These are phyloP conservation scores for Lophura nycthemera DNA, from an alignment of 2,113 vertebrate species.

Conservation along the genomic window DNA sequence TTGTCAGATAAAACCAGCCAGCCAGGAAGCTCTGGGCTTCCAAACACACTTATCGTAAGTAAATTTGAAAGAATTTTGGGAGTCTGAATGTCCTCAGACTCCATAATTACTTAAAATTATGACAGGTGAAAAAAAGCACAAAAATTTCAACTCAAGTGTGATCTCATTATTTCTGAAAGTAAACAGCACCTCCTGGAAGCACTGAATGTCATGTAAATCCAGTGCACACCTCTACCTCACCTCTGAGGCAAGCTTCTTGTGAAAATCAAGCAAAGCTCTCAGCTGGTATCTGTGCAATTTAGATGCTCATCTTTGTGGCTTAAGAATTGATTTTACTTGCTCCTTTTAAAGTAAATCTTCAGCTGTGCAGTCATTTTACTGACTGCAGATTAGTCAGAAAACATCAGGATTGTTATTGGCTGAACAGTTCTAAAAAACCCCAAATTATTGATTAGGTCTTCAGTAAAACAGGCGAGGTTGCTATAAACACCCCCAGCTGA, in stretches of 20 bases:
- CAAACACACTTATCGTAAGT: neutral
- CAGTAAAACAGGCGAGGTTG: neutral
- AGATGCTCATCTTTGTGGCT: neutral
- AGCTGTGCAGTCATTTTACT: neutral
- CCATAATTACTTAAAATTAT: neutral
- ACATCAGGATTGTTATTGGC: neutral
- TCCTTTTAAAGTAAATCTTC: neutral
- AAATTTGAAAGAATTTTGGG: neutral
- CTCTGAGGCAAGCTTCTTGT: neutral
- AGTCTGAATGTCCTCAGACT: neutral
- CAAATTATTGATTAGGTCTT: neutral
- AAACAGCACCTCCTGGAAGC: neutral
- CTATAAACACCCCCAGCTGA: neutral
- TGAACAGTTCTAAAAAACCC: neutral
- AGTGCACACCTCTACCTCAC: neutral
- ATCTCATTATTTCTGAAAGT: neutral
- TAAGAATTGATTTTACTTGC: neutral
- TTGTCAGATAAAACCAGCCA: neutral
- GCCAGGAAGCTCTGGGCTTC: neutral
- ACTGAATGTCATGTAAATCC: neutral
- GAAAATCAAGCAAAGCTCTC: neutral
- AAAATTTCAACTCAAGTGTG: neutral
- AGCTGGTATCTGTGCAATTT: neutral
- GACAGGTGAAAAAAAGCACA: neutral
- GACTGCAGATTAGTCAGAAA: neutral